These are phyloP conservation scores for Ceratitis capitata DNA, from an alignment of 1,140 invertebrate genomes.

Conservation along the genomic window DNA sequence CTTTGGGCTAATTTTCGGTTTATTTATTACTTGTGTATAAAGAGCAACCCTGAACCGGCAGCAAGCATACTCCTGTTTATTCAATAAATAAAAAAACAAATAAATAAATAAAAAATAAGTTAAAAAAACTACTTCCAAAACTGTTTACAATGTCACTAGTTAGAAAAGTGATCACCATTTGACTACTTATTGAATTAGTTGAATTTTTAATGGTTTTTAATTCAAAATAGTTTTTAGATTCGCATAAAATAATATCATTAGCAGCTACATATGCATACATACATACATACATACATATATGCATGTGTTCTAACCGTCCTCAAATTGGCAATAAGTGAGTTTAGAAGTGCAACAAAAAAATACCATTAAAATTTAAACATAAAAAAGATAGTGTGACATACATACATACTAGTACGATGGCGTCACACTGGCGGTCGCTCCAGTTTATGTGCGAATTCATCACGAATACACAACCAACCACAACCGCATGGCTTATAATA, in stretches of 20 bases:
- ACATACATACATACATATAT: too few species aligned
- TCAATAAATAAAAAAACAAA: too few species aligned
- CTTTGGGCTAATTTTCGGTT: too few species aligned
- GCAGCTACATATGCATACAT: too few species aligned
- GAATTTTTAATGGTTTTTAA: too few species aligned
- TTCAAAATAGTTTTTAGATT: too few species aligned
- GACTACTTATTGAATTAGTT: neutral
- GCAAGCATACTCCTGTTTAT: too few species aligned
- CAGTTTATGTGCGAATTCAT: constrained; percentile 1
- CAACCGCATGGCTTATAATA: neutral
- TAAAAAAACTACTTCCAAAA: too few species aligned
- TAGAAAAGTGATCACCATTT: neutral
- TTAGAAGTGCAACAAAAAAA: neutral
- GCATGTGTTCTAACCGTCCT: neutral
- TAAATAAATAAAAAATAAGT: too few species aligned
- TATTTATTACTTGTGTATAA: too few species aligned
- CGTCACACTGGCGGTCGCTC: neutral
- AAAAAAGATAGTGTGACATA: neutral
- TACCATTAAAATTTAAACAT: neutral
- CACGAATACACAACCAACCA: neutral
- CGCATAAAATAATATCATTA: too few species aligned
- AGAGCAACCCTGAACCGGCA: too few species aligned
- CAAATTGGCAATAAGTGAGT: neutral
- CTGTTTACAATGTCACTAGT: neutral
- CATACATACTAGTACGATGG: neutral